Evolutionary conservation across 2,797 vertebrate species (phyloP).

Genomic region (Melanogrammus aeglefinus): DNA sequence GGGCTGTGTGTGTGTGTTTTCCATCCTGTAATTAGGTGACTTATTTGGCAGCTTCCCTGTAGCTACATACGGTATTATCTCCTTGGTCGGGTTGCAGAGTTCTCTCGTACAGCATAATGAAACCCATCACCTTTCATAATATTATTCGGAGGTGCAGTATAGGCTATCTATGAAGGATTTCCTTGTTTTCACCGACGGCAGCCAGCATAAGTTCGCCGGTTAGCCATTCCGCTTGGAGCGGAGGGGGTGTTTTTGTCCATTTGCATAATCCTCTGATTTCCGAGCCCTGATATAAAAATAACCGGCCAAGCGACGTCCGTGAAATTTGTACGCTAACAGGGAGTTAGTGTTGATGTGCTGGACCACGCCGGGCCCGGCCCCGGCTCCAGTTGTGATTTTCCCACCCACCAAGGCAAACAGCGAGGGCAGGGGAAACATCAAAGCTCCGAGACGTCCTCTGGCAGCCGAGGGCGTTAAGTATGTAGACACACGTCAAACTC

Average conservation of each 20-base stretch:
- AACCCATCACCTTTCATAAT: conserved; percentile 1
- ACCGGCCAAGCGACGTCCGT: conserved; percentile 39
- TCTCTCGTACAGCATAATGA: conserved; percentile 17
- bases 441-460: conserved; percentile 42
- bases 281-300: conserved; percentile 34
- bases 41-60: neutral
- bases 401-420: conserved; percentile 61
- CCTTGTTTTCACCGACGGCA: conserved; percentile 33
- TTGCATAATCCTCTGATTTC: neutral
- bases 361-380: conserved; percentile 35
- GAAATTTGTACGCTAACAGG: conserved; percentile 52
- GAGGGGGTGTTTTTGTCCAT: neutral
- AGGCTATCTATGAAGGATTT: conserved; percentile 41
- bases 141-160: neutral
- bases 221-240: neutral
- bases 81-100: neutral
- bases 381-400: conserved; percentile 62
- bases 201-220: neutral
- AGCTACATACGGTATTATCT: neutral
- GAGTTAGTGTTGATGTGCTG: conserved; percentile 52
- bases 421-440: conserved; percentile 56
- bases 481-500: conserved; percentile 22
- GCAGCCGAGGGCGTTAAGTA: conserved; percentile 42
- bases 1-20: neutral
- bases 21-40: neutral